Percentiles rank a stretch among this genome's conserved stretches.
Evolutionary conservation across 2,113 vertebrate genomes (phyloP).

Genomic region (Festucalex cinctus): DNA sequence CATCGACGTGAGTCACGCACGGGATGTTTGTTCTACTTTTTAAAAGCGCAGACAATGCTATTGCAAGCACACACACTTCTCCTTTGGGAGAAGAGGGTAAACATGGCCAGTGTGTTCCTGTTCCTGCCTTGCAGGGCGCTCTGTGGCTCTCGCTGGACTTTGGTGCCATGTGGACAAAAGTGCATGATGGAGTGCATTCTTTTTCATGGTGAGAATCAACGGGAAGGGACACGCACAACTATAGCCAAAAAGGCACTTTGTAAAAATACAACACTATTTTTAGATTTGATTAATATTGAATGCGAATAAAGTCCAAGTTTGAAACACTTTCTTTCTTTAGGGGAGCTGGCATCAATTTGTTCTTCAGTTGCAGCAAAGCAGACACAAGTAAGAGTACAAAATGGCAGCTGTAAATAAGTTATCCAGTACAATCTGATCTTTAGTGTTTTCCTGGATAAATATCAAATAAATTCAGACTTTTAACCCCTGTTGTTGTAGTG

Average conservation of each 20-base stretch:
- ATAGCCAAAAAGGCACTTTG: not conserved
- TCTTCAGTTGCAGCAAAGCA: slow-evolving; percentile 69
- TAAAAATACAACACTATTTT: not conserved
- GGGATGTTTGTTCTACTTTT: not conserved
- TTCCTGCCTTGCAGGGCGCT: slow-evolving; percentile 56
- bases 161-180: slow-evolving; percentile 70
- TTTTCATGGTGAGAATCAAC: slow-evolving; percentile 74
- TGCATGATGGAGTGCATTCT: slow-evolving; percentile 73
- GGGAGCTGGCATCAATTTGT: slow-evolving; percentile 70
- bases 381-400: slow-evolving; percentile 58
- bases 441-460: not conserved
- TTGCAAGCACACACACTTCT: slow-evolving; percentile 10
- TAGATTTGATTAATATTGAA: not conserved
- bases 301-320: not conserved
- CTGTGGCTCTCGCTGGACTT: slow-evolving; percentile 78
- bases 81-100: slow-evolving; percentile 43
- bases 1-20: slow-evolving; percentile 64
- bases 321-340: slow-evolving; percentile 44
- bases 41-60: slow-evolving; percentile 1
- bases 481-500: slow-evolving; percentile 40
- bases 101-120: slow-evolving; percentile 31
- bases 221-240: slow-evolving; percentile 6
- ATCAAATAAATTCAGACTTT: not conserved
- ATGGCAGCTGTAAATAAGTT: not conserved
- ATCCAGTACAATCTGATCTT: not conserved